Base-by-base conservation (phyloP, 2,113 vertebrate species). In the Megaceryle maxima region DNA sequence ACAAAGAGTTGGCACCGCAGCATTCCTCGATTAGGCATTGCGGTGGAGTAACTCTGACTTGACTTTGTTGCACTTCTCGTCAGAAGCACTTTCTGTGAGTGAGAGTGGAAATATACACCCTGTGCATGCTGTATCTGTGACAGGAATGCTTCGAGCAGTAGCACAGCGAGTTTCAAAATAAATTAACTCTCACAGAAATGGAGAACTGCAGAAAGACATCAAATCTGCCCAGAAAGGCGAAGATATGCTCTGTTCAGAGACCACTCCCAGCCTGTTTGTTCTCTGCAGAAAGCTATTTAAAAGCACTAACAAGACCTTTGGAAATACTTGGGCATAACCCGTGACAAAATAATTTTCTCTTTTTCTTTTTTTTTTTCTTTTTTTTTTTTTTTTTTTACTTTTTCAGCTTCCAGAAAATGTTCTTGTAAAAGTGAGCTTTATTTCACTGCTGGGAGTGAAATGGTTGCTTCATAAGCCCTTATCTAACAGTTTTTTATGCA, bases 401-500 rank as follows among this genome's bases (percentile, higher is more conserved):
- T 81, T 88, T 66, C 29, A 44, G 48, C 19, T 87, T 87, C 25
- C 53, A 92, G 66, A 87, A 87, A 88, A 64, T 48, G 68, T 62
- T 78, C 53, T 66, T 37, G 24, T 72, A 60, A 86, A 95, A 69
- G 22, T 72, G 51, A 84, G 53, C 37, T 83, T 86, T 83, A 68
- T 88, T 90, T 83, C 56, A 87, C 63, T 35, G 31, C 70, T 85
- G 75, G 41, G 88, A 87, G n/a, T 43, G 70, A 89, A 87, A 41
- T 37, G 37, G 28, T 50, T 89, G 83, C 64, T 92, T 88, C 50
- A 59, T 89, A 87, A 96, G 55, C 69, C n/a, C 50, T 79, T 39
- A 70, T 74, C 78, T 85, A 69, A 73, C 53, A 76, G 57, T 37
- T 46, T 83, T 90, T 94, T 95, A 73, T 89, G 78, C 87, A 89